A percentile compares a stretch with the other conserved stretches of the same genome.
phyloP scores from a whole-genome alignment of 2,888 invertebrate species.

The Galerucella calmariensis region DNA sequence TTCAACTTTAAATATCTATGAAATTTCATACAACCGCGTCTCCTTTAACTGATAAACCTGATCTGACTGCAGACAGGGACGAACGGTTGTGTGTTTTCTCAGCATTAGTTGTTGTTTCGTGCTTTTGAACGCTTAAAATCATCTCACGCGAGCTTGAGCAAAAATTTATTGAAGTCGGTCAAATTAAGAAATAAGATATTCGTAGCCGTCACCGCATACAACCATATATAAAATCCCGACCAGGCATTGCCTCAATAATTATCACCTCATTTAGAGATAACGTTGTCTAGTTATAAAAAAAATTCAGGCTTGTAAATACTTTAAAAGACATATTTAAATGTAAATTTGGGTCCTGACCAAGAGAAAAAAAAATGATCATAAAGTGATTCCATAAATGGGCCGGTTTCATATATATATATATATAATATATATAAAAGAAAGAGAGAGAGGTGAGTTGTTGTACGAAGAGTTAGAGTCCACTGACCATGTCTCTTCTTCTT shows the following conservation, averaged over 20 bases:
- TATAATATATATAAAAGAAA: slow-evolving; percentile 29
- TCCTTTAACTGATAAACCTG: neutral
- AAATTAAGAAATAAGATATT: slow-evolving; percentile 34
- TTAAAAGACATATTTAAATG: slow-evolving; percentile 53
- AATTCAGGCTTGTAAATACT: slow-evolving; percentile 50
- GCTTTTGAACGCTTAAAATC: slow-evolving; percentile 4
- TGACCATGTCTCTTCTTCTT: slow-evolving; percentile 23
- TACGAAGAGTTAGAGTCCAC: slow-evolving; percentile 8
- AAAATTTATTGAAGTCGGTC: slow-evolving; percentile 19
- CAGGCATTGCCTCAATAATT: slow-evolving; percentile 48
- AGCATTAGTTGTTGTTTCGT: neutral
- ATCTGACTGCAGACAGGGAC: neutral
- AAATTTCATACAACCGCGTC: no score
- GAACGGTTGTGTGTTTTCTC: neutral
- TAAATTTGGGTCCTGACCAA: slow-evolving; percentile 41
- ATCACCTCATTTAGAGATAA: slow-evolving; percentile 52
- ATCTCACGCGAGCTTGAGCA: slow-evolving; percentile 18
- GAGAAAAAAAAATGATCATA: slow-evolving; percentile 54
- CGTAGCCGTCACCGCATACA: slow-evolving; percentile 2
- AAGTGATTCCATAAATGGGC: slow-evolving; percentile 57
- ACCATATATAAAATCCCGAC: slow-evolving; percentile 32
- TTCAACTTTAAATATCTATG: neutral
- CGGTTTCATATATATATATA: slow-evolving; percentile 49
- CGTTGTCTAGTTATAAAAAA: slow-evolving; percentile 51
- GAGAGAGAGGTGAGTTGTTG: slow-evolving; percentile 53